Percentiles rank a stretch among this genome's conserved stretches.
phyloP scores from a whole-genome alignment of 2,888 invertebrate species.

The Trachelus stipa region DNA sequence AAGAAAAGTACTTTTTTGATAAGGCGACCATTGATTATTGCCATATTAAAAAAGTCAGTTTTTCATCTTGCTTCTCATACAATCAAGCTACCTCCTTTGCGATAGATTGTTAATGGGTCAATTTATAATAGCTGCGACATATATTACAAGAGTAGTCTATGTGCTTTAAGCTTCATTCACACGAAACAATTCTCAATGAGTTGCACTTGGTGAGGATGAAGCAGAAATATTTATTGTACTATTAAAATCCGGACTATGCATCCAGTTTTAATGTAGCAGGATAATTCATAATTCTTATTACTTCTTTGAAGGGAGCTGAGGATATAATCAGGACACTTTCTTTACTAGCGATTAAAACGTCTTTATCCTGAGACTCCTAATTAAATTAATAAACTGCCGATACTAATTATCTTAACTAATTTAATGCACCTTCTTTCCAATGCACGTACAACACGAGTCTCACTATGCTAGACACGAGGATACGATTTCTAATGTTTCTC shows the following conservation, averaged over 20 bases:
- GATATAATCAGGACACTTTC: background rate
- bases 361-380: background rate
- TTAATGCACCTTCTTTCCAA: background rate
- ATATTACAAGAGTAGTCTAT: background rate
- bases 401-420: background rate
- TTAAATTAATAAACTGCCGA: background rate
- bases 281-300: background rate
- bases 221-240: background rate
- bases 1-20: background rate
- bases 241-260: background rate
- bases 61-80: background rate
- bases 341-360: background rate
- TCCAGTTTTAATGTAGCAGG: background rate
- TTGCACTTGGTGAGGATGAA: slow-evolving; percentile 37
- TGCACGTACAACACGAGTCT: background rate
- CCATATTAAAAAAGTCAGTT: background rate
- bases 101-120: background rate
- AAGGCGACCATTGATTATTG: background rate
- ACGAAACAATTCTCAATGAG: slow-evolving; percentile 36
- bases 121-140: background rate
- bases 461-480: background rate
- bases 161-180: slow-evolving; percentile 35
- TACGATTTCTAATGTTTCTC: background rate
- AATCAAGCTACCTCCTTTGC: background rate
- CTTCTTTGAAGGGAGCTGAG: background rate